A percentile compares a stretch with the other conserved stretches of the same genome.
Conservation (phyloP, 2,888 invertebrate genomes). For the Troglohyphantes excavatus region DNA sequence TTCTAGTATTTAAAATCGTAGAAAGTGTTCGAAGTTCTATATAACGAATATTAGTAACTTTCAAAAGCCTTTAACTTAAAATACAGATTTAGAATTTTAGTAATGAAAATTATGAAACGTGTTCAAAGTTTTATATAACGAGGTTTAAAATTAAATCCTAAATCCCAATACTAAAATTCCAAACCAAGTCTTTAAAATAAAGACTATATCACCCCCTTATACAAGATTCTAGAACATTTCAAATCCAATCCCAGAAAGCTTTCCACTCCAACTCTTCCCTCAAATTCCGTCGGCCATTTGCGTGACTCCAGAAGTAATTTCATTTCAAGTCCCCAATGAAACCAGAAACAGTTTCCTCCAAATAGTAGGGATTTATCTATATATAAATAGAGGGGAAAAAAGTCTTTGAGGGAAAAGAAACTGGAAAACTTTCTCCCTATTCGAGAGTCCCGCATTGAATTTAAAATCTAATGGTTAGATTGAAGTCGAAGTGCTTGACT, state of each 20-base stretch:
- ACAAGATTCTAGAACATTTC: neutral
- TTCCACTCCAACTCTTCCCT: neutral
- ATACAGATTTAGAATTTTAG: too few relatives aligned
- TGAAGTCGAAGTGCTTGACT: neutral
- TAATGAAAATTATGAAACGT: too few relatives aligned
- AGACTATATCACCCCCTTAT: neutral
- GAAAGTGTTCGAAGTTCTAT: too few relatives aligned
- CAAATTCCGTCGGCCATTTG: neutral
- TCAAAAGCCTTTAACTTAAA: too few relatives aligned
- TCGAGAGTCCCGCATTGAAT: neutral
- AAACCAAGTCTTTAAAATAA: too few relatives aligned
- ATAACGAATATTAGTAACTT: too few relatives aligned
- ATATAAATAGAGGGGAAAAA: neutral
- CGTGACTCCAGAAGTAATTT: neutral
- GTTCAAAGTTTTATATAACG: too few relatives aligned
- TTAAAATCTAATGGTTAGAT: neutral
- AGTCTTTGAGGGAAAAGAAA: neutral
- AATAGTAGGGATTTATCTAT: neutral
- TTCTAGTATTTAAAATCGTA: too few relatives aligned
- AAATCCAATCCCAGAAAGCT: neutral
- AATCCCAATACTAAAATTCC: too few relatives aligned
- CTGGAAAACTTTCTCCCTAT: neutral
- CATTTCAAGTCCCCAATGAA: neutral
- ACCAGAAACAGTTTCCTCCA: constrained; percentile 1
- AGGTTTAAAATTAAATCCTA: too few relatives aligned